Conservation (phyloP, 2,797 vertebrate genomes). For the Gephyroberyx darwinii region DNA sequence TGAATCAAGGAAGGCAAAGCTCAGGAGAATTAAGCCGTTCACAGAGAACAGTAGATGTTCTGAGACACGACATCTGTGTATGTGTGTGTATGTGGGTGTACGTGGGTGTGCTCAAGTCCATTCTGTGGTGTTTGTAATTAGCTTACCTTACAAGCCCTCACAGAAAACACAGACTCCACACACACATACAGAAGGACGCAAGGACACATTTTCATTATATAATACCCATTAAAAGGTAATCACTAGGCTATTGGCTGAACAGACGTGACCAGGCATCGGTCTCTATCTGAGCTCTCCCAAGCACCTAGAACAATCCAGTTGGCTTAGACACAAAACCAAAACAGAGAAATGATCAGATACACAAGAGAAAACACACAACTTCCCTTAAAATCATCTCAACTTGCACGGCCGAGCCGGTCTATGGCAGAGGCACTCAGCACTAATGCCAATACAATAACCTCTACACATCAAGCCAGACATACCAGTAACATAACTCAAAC, state of each 20-base stretch:
- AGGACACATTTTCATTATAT: conserved; percentile 50
- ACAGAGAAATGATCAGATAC: conserved; percentile 35
- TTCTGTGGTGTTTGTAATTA: conserved; percentile 45
- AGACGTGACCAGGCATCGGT: conserved; percentile 45
- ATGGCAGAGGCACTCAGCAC: background rate
- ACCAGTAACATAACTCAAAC: conserved; percentile 31
- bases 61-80: background rate
- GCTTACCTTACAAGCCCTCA: conserved; percentile 19
- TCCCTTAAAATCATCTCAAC: conserved; percentile 8
- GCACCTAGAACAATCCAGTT: conserved; percentile 35
- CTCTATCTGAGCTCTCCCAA: conserved; percentile 27
- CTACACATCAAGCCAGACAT: conserved; percentile 8
- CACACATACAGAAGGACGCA: conserved; percentile 5
- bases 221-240: conserved; percentile 60
- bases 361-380: conserved; percentile 21
- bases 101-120: conserved; percentile 32
- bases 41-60: conserved; percentile 7
- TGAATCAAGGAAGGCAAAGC: conserved; percentile 47
- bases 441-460: conserved; percentile 28
- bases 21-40: conserved; percentile 14
- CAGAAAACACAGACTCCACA: conserved; percentile 28
- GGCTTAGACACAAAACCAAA: conserved; percentile 30
- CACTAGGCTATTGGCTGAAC: conserved; percentile 41
- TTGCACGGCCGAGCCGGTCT: background rate
- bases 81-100: conserved; percentile 3